Base-by-base conservation (phyloP, 2,888 invertebrate genomes). In the Athrips mouffetella region DNA sequence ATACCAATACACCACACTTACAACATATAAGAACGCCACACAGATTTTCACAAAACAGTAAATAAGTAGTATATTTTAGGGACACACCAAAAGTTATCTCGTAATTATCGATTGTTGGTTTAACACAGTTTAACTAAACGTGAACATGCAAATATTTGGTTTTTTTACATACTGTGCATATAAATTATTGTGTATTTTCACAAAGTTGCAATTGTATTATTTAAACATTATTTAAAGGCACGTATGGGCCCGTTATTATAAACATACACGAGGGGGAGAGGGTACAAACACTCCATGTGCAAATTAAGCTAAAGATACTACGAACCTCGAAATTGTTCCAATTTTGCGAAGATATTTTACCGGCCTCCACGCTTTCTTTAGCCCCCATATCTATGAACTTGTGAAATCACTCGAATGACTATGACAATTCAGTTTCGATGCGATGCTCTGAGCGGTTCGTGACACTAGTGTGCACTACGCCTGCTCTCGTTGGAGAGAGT, bases 291-390 rank as follows among this genome's bases (percentile, higher is more conserved):
- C 87, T 83, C 81, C 85, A 85, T 79, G 86, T 87, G 86, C 87
- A 88, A 80, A 83, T 79, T 79, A 85, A 79, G 79, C 79, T 75
- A 78, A 81, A 79, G 77, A 75, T 82, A 70, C 80, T 89, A 89
- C 90, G 90, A 91, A 93, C 93, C 93, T 93, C 93, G 76, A 93
- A 89, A 88, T 93, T 93, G 89, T 92, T 93, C 94, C 93, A 94
- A 89, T 92, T 93, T 90, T 93, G 92, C 88, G 93, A 91, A 89
- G 93, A 93, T 90, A 92, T 91, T 91, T 93, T 93, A 80, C 92
- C 93, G 76, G 93, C 93, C 84, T 94, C 93, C 82, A 93, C 93
- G 90, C 93, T 94, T 83, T 93, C 93, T 91, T 94, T 94, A 83
- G 93, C 93, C 88, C 94, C 94, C 94, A 93, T 93, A 80, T 88